Percentiles rank a stretch among this genome's conserved stretches.
These are phyloP conservation scores for Masticophis lateralis DNA, from an alignment of 2,797 vertebrate species.

Conservation along the genomic window DNA sequence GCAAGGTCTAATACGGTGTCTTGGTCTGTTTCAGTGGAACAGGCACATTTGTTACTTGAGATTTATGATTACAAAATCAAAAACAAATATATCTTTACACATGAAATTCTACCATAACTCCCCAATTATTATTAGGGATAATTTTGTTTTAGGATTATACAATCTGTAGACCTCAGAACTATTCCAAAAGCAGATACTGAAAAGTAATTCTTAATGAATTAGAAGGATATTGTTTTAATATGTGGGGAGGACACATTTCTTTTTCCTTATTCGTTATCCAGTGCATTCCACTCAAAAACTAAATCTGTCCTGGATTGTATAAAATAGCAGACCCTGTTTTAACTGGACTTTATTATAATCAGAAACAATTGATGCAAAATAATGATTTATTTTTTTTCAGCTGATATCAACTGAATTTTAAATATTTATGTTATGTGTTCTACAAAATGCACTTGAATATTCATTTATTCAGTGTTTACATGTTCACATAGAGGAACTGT, in stretches of 20 bases:
- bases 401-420: not conserved
- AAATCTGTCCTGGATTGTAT: not conserved
- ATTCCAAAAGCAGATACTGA: not conserved
- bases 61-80: not conserved
- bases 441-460: not conserved
- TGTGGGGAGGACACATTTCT: not conserved
- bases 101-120: not conserved
- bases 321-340: not conserved
- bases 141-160: not conserved
- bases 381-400: not conserved
- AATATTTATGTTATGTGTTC: not conserved
- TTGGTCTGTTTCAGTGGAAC: not conserved
- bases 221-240: not conserved
- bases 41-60: not conserved
- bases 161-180: not conserved
- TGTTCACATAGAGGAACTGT: not conserved
- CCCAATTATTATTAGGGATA: not conserved
- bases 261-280: not conserved
- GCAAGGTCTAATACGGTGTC: not conserved
- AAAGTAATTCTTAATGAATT: not conserved
- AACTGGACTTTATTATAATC: not conserved
- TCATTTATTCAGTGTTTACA: not conserved
- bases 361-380: not conserved
- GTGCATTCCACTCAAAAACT: not conserved
- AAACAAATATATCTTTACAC: not conserved